Evolutionary conservation across 2,113 vertebrate genomes (phyloP).

Genomic region (Tautogolabrus adspersus): DNA sequence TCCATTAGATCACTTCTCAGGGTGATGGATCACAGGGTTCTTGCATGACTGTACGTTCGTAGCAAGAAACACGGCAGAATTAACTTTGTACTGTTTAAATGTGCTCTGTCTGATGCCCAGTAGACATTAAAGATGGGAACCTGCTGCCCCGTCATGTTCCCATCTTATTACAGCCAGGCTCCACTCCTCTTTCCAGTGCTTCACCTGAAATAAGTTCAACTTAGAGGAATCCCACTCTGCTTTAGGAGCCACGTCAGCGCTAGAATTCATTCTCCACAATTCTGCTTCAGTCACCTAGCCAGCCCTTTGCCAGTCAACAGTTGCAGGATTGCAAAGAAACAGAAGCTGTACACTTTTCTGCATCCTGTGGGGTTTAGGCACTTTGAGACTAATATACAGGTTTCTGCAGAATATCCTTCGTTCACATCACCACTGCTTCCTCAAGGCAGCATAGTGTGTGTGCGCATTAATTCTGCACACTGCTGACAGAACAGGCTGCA

Average conservation of each 20-base stretch:
- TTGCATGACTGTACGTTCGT: constrained; percentile 15
- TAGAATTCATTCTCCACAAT: too few species aligned
- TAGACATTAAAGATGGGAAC: neutral
- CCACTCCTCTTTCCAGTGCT: too few species aligned
- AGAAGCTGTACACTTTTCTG: too few species aligned
- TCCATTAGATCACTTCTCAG: constrained; percentile 6
- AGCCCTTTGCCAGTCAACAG: too few species aligned
- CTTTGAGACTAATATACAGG: constrained; percentile 5
- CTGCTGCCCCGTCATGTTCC: neutral
- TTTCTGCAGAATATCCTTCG: constrained; percentile 38
- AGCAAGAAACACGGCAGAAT: neutral
- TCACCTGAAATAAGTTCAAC: too few species aligned
- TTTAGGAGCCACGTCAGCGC: too few species aligned
- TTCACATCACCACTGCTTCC: constrained; percentile 25
- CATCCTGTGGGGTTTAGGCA: neutral
- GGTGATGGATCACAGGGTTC: constrained; percentile 21
- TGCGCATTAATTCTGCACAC: constrained; percentile 8
- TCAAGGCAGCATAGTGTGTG: constrained; percentile 2
- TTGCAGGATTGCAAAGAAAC: too few species aligned
- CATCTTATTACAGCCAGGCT: too few species aligned
- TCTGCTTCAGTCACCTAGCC: too few species aligned
- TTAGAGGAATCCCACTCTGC: too few species aligned
- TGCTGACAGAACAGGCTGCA: constrained; percentile 46
- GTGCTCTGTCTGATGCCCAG: neutral
- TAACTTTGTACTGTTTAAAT: neutral